Conservation (phyloP, 1,140 invertebrate species). For the Monochamus saltuarius region DNA sequence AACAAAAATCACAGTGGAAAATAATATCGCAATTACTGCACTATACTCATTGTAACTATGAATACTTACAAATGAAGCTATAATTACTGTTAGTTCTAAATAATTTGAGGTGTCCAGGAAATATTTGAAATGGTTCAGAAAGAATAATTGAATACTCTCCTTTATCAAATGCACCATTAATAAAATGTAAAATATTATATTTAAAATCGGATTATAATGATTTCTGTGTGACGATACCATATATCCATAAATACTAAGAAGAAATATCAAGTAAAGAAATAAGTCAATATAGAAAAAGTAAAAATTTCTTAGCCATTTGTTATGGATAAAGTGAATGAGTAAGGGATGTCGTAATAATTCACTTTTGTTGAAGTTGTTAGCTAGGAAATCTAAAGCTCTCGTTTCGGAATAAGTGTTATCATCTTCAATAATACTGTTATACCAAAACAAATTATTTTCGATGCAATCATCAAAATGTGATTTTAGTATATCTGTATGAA, state of each 20-base stretch:
- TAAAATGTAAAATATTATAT: conserved; percentile 9
- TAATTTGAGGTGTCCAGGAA: conserved; percentile 26
- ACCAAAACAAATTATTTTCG: conserved; percentile 16
- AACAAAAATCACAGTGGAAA: conserved; percentile 27
- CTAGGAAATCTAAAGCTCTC: conserved; percentile 21
- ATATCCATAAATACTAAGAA: conserved; percentile 23
- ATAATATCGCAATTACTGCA: conserved; percentile 25
- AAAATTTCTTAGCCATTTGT: conserved; percentile 23
- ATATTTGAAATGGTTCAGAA: conserved; percentile 18
- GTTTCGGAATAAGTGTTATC: conserved; percentile 22
- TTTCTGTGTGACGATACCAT: conserved; percentile 23
- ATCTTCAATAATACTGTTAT: conserved; percentile 31
- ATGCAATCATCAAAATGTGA: conserved; percentile 33
- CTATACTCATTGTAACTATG: conserved; percentile 14
- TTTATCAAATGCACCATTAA: conserved; percentile 17
- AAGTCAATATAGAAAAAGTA: conserved; percentile 29
- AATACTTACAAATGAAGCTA: conserved; percentile 15
- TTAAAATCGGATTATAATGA: background rate
- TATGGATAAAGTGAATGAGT: conserved; percentile 28
- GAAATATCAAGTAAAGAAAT: conserved; percentile 23
- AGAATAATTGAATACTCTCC: conserved; percentile 29
- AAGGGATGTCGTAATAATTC: conserved; percentile 28
- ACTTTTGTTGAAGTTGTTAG: conserved; percentile 18
- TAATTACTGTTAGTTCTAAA: conserved; percentile 23
- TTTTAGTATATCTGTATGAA: conserved; percentile 12